These are phyloP conservation scores for Odobenus rosmarus DNA, from an alignment of 2,113 vertebrate genomes.

Conservation along the genomic window DNA sequence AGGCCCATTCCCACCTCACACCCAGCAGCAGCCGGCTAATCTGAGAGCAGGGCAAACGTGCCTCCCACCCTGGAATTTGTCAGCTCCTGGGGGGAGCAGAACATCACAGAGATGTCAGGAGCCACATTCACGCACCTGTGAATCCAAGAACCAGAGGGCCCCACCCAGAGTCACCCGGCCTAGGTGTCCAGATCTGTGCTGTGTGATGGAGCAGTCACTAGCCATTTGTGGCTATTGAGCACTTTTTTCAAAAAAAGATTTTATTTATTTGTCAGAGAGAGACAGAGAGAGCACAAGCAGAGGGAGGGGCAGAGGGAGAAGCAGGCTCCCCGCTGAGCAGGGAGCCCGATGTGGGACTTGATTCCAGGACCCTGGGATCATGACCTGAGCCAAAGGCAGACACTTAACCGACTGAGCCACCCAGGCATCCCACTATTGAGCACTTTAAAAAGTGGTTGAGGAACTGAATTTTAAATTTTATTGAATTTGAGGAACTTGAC, in stretches of 20 bases:
- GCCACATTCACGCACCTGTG: neutral
- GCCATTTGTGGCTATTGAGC: neutral
- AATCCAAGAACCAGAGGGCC: neutral
- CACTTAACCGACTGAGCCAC: neutral
- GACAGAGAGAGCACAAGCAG: neutral
- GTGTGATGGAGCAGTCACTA: neutral
- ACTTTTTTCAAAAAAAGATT: neutral
- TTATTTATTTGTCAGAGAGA: neutral
- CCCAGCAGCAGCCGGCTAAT: neutral
- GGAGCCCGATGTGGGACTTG: neutral
- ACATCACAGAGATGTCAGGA: neutral
- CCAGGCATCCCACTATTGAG: neutral
- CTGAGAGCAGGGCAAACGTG: neutral
- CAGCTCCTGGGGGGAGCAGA: neutral
- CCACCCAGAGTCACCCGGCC: neutral
- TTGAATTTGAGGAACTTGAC: neutral
- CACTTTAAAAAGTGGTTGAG: neutral
- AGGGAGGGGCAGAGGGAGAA: neutral
- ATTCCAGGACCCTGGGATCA: neutral
- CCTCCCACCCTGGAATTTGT: neutral
- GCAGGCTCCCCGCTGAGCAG: no score
- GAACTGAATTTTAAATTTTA: neutral
- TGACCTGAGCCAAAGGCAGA: neutral
- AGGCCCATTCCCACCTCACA: neutral
- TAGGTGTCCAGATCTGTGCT: neutral